Evolutionary conservation across 1,140 invertebrate species (phyloP), one percentile per base, ranked within the genome.

Genomic region (Diuraphis noxia): DNA sequence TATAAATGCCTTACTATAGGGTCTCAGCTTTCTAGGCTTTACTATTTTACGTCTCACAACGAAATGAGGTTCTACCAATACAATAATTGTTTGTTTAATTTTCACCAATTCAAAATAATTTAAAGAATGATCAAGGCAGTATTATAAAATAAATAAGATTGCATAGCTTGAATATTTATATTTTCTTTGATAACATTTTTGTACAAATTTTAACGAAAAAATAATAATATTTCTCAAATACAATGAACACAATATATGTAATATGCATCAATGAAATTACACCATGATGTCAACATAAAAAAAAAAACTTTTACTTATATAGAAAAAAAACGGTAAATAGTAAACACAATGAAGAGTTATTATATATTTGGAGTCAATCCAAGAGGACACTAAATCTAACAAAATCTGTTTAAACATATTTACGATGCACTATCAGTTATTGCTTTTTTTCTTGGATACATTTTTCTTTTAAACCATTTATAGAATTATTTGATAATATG

Each of bases 361-460:
- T n/a, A 86, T 36, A 86, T 9, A 86, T 19, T 86, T 86, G 84
- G 43, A 86, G 23, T 49, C 8, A 86, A 49, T 86, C 43, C 84
- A 86, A 49, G 17, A 41, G 30, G 34, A 43, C 23, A 49, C 34
- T 49, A 86, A 72, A 86, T 86, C 21, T 86, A 41, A n/a, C 25
- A 49, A 86, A 86, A 86, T 86, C n/a, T 86, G n/a, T 36, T 49
- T 36, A 23, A 86, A 86, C n/a, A 49, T 86, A 86, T 86, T 86
- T 86, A 49, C n/a, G 23, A 49, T 85, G 84, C n/a, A 86, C 84
- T 86, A 49, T 86, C 43, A 34, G 82, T 85, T 85, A 85, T 85
- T 85, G 30, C 82, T 85, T 85, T 85, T 46, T 43, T 21, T 36
- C 30, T 84, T 43, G 25, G 30, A 56, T 56, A 56, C 30, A 56